phyloP scores from a whole-genome alignment of 2,797 vertebrate species.

The Enteromius trimaculatus region DNA sequence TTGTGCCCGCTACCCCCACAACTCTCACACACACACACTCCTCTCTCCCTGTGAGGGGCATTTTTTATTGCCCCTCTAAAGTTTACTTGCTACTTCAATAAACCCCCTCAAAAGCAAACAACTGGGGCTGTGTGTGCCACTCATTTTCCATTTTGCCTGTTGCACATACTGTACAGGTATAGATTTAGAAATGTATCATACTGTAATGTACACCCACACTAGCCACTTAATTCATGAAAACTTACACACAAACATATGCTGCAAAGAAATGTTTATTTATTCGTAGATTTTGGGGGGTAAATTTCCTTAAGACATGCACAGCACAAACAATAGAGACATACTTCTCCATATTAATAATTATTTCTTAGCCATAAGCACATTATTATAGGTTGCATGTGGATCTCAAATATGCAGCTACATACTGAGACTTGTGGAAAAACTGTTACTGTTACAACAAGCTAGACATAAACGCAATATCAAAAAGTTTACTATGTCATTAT shows the following conservation, averaged over 20 bases:
- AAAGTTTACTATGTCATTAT: conserved; percentile 34
- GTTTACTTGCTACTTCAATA: conserved; percentile 48
- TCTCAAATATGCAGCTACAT: conserved; percentile 30
- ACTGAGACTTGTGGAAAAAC: conserved; percentile 32
- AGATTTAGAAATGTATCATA: conserved; percentile 13
- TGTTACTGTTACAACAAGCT: conserved; percentile 30
- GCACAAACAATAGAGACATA: not conserved
- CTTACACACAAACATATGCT: not conserved
- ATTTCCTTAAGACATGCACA: not conserved
- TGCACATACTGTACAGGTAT: not conserved
- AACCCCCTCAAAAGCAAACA: conserved; percentile 54
- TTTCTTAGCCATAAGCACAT: conserved; percentile 27
- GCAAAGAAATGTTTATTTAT: not conserved
- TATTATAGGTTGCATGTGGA: conserved; percentile 19
- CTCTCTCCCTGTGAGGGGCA: conserved; percentile 16
- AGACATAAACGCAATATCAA: conserved; percentile 29
- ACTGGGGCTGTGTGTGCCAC: conserved; percentile 19
- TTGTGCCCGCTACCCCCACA: not conserved
- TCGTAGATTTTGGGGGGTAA: not conserved
- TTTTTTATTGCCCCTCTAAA: conserved; percentile 53
- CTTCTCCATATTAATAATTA: conserved; percentile 31
- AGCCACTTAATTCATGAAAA: not conserved
- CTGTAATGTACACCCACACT: conserved; percentile 15
- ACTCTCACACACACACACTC: conserved; percentile 3
- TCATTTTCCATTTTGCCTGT: conserved; percentile 13